A percentile compares a stretch with the other conserved stretches of the same genome.
These are phyloP conservation scores for Pangasianodon hypophthalmus DNA, from an alignment of 2,113 vertebrate species.

Conservation along the genomic window DNA sequence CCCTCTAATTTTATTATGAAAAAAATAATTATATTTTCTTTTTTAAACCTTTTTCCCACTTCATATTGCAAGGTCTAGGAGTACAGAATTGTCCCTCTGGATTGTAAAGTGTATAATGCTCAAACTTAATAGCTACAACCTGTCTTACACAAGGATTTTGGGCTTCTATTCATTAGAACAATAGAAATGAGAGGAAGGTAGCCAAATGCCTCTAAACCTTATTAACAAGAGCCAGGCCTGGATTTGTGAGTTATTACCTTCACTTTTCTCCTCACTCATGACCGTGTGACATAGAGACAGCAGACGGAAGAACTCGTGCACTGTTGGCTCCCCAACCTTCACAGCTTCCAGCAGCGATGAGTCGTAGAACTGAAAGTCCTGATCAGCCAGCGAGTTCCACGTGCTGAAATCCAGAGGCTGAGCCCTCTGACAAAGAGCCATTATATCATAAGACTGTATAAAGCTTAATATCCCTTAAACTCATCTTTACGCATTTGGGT, in stretches of 20 bases:
- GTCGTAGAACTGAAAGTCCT: conserved; percentile 88
- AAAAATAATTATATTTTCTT: not conserved
- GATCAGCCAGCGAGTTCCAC: conserved; percentile 85
- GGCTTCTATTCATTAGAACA: not conserved
- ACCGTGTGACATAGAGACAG: conserved; percentile 93
- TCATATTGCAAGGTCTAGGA: not conserved
- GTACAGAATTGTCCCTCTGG: no score
- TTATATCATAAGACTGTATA: not conserved
- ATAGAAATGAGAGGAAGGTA: not conserved
- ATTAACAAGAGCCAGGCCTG: not conserved
- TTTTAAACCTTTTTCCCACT: not conserved
- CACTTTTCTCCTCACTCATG: conserved; percentile 88
- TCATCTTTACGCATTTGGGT: not conserved
- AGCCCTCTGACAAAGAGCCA: conserved; percentile 58
- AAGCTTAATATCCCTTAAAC: not conserved
- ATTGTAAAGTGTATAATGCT: not conserved
- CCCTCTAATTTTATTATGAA: conserved; percentile 9
- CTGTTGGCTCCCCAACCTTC: conserved; percentile 67
- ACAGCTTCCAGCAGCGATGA: conserved; percentile 82
- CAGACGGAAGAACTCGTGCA: conserved; percentile 83
- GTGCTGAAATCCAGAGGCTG: conserved; percentile 85
- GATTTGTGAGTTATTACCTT: conserved; percentile 73
- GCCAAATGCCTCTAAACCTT: not conserved
- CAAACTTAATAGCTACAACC: no score
- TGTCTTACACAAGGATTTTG: not conserved